These are phyloP conservation scores for Trachymyrmex cornetzi DNA, from an alignment of 1,140 invertebrate species.

Conservation along the genomic window DNA sequence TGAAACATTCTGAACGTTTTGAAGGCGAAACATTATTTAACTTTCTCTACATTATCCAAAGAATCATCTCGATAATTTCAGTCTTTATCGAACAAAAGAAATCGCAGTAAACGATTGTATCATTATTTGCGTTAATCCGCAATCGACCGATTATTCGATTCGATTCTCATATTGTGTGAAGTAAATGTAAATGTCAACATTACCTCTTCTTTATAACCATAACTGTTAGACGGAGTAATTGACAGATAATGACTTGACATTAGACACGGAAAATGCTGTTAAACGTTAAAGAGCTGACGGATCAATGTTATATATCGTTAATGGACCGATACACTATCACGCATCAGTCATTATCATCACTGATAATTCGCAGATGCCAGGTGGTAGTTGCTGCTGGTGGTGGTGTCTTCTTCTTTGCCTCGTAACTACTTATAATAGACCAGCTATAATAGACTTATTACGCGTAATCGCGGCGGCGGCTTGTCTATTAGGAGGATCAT, in stretches of 20 bases:
- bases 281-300: not conserved
- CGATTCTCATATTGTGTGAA: not conserved
- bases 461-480: not conserved
- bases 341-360: slow-evolving; percentile 24
- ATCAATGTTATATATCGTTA: not conserved
- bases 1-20: not conserved
- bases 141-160: not conserved
- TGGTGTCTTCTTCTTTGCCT: not conserved
- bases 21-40: not conserved
- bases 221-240: not conserved
- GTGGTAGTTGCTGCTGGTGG: slow-evolving; percentile 29
- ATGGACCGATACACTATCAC: slow-evolving; percentile 39
- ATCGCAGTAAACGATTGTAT: not conserved
- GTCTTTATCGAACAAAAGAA: slow-evolving; percentile 8
- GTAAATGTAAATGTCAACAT: slow-evolving; percentile 25
- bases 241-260: slow-evolving; percentile 34
- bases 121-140: not conserved
- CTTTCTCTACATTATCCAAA: not conserved
- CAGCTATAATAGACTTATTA: slow-evolving; percentile 47
- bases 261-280: slow-evolving; percentile 22
- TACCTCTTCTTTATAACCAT: not conserved
- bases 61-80: not conserved
- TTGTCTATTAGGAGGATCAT: slow-evolving; percentile 52
- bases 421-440: slow-evolving; percentile 28
- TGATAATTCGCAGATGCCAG: slow-evolving; percentile 59